phyloP scores from a whole-genome alignment of 2,113 vertebrate genomes.

The Marcusenius ussheri region DNA sequence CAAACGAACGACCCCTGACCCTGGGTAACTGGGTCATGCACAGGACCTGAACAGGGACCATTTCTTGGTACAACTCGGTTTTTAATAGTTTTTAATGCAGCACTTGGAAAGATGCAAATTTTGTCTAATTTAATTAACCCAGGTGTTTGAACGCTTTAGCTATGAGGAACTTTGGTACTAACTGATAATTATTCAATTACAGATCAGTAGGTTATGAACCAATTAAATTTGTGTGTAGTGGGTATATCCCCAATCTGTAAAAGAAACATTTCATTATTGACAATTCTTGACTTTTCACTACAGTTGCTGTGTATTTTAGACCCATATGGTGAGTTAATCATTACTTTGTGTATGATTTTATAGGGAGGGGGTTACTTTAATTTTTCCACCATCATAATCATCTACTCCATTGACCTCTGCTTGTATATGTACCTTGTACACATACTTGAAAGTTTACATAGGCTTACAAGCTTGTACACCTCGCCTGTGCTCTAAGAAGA shows the following conservation, averaged over 20 bases:
- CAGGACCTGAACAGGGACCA: not conserved
- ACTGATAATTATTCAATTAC: not conserved
- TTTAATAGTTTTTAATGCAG: conserved; percentile 3
- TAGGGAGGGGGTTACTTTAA: not conserved
- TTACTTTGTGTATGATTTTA: not conserved
- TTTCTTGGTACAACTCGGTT: not conserved
- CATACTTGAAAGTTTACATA: not conserved
- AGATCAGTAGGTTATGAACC: not conserved
- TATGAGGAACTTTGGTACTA: not conserved
- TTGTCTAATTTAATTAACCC: not conserved
- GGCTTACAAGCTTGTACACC: not conserved
- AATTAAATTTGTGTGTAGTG: not conserved
- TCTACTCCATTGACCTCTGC: not conserved
- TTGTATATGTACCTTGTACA: not conserved
- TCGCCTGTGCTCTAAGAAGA: not conserved
- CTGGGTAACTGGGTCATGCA: not conserved
- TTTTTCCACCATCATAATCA: not conserved
- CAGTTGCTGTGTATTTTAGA: not conserved
- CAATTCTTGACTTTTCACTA: not conserved
- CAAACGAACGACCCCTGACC: not conserved
- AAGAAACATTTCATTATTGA: not conserved
- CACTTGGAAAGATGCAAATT: not conserved
- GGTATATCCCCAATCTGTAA: not conserved
- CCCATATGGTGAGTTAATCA: not conserved
- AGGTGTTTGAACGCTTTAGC: conserved; percentile 12